Evolutionary conservation across 2,113 vertebrate genomes (phyloP), one percentile per base, ranked within the genome.

Genomic region (Nibea coibor): DNA sequence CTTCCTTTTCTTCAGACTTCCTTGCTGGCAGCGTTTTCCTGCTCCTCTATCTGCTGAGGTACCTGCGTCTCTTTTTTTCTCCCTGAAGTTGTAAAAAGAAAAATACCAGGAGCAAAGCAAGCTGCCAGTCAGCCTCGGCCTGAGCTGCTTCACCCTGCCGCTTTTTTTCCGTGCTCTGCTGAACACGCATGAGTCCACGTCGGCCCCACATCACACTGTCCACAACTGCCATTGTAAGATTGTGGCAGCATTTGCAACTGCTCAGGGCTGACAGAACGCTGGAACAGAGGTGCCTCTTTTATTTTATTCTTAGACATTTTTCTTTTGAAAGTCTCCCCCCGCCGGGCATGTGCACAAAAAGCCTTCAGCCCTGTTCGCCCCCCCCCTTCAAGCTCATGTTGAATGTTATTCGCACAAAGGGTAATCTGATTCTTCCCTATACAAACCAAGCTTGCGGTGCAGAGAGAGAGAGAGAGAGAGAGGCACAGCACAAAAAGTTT

Each of bases 41-140:
- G 11, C 48, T 84, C 43, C 11, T 72, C 12, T 69, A 31, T 67
- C 19, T 17, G 5, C 26, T 10, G 43, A 26, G 47, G 17, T 15
- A 17, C 28, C 43, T 1, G 8, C 10, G 10, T 31, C 7, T 45
- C 5, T 35, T 61, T 35, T n/a, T 28, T 9, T 24, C 53, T 71
- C 63, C 43, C 62, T 51, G 57, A 65, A 50, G 42, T 24, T 22
- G 22, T 35, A 63, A 45, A 73, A 62, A 63, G 35, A 73, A 62
- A 57, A 62, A 72, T 45, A 69, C 69, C 62, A 10, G 42, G 24
- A 63, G 54, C 71, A 61, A 61, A 82, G 45, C 61, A 43, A 72
- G 53, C 65, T 75, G 65, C 70, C 82, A 53, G 39, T 78, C 66
- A 75, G 11, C 42, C 31, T 70, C 48, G 11, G 61, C 31, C 58